phyloP scores from a whole-genome alignment of 1,140 invertebrate genomes.

The Cyphomyrmex costatus region DNA sequence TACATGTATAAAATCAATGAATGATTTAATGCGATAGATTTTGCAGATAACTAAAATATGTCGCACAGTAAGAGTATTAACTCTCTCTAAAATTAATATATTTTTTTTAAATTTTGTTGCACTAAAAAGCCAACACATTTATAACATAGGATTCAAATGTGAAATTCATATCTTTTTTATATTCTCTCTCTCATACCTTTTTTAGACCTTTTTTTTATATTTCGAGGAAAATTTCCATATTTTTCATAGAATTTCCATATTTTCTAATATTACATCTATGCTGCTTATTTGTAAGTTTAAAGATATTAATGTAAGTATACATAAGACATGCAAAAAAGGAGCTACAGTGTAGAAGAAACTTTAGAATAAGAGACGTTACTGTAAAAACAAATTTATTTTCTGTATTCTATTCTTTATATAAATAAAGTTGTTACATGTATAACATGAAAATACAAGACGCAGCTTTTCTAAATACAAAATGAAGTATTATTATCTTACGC shows the following conservation, averaged over 20 bases:
- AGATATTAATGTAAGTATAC: constrained; percentile 5
- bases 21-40: neutral
- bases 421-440: neutral
- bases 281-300: constrained; percentile 1
- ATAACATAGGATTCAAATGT: neutral
- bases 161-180: neutral
- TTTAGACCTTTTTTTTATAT: neutral
- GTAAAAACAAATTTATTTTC: neutral
- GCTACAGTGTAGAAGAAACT: neutral
- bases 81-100: neutral
- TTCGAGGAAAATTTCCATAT: neutral
- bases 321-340: neutral
- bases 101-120: neutral
- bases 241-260: neutral
- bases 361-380: neutral
- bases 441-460: neutral
- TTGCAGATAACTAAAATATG: neutral
- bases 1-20: neutral
- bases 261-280: neutral
- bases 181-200: neutral
- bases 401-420: neutral
- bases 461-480: neutral
- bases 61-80: neutral
- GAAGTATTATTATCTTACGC: neutral
- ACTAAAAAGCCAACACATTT: neutral